Conservation (phyloP, 2,797 vertebrate genomes). For the Spea hammondii region DNA sequence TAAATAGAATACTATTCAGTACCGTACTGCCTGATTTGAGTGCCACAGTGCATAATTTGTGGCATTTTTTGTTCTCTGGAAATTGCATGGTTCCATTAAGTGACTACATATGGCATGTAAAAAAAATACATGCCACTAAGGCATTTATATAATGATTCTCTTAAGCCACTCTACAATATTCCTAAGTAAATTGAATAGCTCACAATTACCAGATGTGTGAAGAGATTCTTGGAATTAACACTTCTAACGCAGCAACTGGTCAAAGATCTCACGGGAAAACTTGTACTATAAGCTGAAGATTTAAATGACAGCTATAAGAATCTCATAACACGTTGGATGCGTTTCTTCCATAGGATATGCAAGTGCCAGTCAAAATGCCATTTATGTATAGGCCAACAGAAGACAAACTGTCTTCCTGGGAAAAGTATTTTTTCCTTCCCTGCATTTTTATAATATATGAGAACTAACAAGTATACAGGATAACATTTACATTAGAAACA, state of each 20-base stretch:
- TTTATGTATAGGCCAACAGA: neutral
- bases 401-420: too few relatives aligned
- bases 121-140: conserved; percentile 65
- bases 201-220: conserved; percentile 77
- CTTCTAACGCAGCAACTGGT: conserved; percentile 72
- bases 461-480: too few relatives aligned
- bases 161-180: conserved; percentile 79
- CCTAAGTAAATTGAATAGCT: conserved; percentile 86
- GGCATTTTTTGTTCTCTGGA: too few relatives aligned
- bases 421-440: too few relatives aligned
- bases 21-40: neutral
- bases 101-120: conserved; percentile 73
- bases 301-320: neutral
- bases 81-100: conserved; percentile 78
- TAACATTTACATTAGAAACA: too few relatives aligned
- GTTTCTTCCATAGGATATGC: conserved; percentile 14
- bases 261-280: neutral
- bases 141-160: conserved; percentile 80
- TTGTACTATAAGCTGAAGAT: neutral
- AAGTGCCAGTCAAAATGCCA: neutral
- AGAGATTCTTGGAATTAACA: conserved; percentile 73
- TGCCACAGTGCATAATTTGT: too few relatives aligned
- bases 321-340: neutral
- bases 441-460: too few relatives aligned
- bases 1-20: too few relatives aligned